A percentile compares a stretch with the other conserved stretches of the same genome.
These are phyloP conservation scores for Papilio demoleus DNA, from an alignment of 2,888 invertebrate species.

Conservation along the genomic window DNA sequence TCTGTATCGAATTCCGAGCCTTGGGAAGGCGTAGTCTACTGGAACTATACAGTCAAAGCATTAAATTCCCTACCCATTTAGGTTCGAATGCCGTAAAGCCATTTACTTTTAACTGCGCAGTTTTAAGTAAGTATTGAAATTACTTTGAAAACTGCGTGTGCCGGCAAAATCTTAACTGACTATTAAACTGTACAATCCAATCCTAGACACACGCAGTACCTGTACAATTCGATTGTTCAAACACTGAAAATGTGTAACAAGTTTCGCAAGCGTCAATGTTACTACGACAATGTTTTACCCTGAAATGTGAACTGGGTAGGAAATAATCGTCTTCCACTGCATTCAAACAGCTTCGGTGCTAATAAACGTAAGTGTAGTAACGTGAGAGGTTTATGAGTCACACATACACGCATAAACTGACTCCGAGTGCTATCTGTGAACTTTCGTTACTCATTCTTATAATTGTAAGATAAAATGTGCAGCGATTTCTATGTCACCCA, in stretches of 20 bases:
- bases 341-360: slow-evolving; percentile 32
- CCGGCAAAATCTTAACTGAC: too few relatives aligned
- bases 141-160: too few relatives aligned
- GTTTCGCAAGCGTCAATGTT: neutral
- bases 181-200: too few relatives aligned
- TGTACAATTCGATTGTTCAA: too few relatives aligned
- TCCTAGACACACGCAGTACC: too few relatives aligned
- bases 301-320: neutral
- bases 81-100: neutral
- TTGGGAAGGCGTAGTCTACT: slow-evolving; percentile 29
- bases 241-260: too few relatives aligned
- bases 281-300: neutral
- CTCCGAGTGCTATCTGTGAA: slow-evolving; percentile 23
- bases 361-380: slow-evolving; percentile 38
- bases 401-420: slow-evolving; percentile 13
- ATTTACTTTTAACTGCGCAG: too few relatives aligned
- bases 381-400: slow-evolving; percentile 42
- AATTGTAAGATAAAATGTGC: slow-evolving; percentile 25
- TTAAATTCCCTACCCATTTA: neutral
- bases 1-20: slow-evolving; percentile 32
- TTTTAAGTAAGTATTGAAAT: too few relatives aligned
- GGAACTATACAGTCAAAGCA: slow-evolving; percentile 1
- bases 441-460: slow-evolving; percentile 31
- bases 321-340: neutral
- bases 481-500: slow-evolving; percentile 32